Conservation (phyloP, 2,888 invertebrate genomes). For the Ormyrus pomaceus region DNA sequence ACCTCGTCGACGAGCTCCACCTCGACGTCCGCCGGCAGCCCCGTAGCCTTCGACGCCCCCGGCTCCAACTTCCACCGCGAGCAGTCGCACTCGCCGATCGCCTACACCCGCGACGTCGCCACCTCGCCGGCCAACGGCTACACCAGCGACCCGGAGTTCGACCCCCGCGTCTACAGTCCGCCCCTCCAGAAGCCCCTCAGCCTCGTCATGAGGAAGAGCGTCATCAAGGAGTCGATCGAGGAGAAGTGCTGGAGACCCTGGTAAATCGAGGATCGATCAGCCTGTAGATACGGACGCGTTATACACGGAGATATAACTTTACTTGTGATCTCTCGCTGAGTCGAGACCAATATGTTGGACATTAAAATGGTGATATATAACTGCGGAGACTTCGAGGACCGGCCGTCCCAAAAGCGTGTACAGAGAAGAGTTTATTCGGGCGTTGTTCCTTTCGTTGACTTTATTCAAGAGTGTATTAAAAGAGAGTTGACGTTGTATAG, state of each 20-base stretch:
- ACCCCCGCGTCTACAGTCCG: conserved; percentile 75
- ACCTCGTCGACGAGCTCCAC: conserved; percentile 75
- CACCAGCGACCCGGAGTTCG: conserved; percentile 72
- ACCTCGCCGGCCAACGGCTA: conserved; percentile 73
- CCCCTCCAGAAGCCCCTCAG: conserved; percentile 81
- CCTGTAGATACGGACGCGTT: not conserved
- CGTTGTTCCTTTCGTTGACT: conserved; percentile 57
- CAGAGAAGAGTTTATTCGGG: conserved; percentile 44
- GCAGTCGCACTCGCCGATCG: conserved; percentile 69
- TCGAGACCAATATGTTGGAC: conserved; percentile 24
- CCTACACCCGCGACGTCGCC: conserved; percentile 76
- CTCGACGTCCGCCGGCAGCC: conserved; percentile 76
- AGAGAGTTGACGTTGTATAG: not conserved
- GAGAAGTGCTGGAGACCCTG: conserved; percentile 91
- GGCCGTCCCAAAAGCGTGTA: not conserved
- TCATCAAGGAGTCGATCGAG: conserved; percentile 75
- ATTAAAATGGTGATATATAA: conserved; percentile 11
- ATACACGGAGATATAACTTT: not conserved
- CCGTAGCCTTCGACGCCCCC: conserved; percentile 76
- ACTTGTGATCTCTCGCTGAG: conserved; percentile 49
- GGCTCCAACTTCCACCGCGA: conserved; percentile 76
- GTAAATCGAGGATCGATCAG: conserved; percentile 73
- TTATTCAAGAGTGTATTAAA: conserved; percentile 55
- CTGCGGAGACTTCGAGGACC: not conserved
- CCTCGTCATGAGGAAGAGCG: conserved; percentile 80